Percentiles rank a stretch among this genome's conserved stretches.
phyloP scores from a whole-genome alignment of 2,888 invertebrate genomes.

The Drosophila algonquin region DNA sequence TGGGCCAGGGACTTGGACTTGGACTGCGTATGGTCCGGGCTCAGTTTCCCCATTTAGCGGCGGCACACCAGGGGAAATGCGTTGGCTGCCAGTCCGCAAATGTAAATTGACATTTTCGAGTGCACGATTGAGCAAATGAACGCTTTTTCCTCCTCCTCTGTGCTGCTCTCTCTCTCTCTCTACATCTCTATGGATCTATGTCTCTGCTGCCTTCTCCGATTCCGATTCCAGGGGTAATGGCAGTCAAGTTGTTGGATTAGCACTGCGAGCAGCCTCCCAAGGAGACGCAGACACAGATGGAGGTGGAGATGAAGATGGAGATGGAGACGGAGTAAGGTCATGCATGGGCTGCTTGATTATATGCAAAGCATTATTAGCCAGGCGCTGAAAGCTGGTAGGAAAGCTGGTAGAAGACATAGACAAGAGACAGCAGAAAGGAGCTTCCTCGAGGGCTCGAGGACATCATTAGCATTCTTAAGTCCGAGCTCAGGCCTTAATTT shows the following conservation, averaged over 20 bases:
- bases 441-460: conserved; percentile 30
- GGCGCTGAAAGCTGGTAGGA: not conserved
- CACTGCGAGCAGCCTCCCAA: conserved; percentile 46
- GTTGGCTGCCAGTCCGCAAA: conserved; percentile 51
- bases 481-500: conserved; percentile 55
- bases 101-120: conserved; percentile 79
- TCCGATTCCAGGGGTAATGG: conserved; percentile 51
- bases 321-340: conserved; percentile 36
- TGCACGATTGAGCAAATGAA: conserved; percentile 79
- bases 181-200: conserved; percentile 1
- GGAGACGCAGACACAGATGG: conserved; percentile 8
- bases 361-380: conserved; percentile 63
- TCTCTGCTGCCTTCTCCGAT: conserved; percentile 14
- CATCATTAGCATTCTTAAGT: conserved; percentile 65
- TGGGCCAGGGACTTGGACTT: not conserved
- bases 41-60: conserved; percentile 40
- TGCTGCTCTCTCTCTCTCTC: not conserved
- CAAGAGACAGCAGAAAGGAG: not conserved
- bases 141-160: conserved; percentile 41
- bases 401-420: not conserved
- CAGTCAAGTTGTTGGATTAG: conserved; percentile 75
- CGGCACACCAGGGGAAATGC: conserved; percentile 38
- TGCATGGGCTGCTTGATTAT: conserved; percentile 67
- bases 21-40: conserved; percentile 5
- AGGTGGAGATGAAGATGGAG: not conserved